These are phyloP conservation scores for Aptenodytes forsteri DNA, from an alignment of 2,113 vertebrate species.

Conservation along the genomic window DNA sequence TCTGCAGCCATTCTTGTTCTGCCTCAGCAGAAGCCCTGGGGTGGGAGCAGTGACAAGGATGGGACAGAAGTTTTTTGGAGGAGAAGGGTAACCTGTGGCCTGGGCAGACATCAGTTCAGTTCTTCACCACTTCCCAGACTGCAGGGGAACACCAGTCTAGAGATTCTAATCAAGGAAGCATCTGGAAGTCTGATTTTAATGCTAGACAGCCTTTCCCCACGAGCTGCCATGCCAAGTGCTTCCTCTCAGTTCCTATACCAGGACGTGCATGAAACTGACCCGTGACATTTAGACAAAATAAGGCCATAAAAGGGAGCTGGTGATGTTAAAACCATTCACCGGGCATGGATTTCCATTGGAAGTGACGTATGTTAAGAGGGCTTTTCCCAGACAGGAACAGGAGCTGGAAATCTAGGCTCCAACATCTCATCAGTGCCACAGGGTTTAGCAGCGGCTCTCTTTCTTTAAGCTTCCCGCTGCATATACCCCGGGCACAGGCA, in stretches of 20 bases:
- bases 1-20: accelerated
- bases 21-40: not conserved
- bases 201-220: not conserved
- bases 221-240: not conserved
- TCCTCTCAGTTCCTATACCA: not conserved
- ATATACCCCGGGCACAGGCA: not conserved
- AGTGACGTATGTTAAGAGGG: not conserved
- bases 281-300: not conserved
- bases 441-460: not conserved
- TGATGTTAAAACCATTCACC: not conserved
- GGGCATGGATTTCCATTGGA: not conserved
- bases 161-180: conserved; percentile 39
- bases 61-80: not conserved
- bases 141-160: not conserved
- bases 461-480: not conserved
- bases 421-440: not conserved
- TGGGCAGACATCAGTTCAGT: not conserved
- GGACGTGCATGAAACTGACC: not conserved
- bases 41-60: not conserved
- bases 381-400: not conserved
- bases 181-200: not conserved
- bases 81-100: not conserved
- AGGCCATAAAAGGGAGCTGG: not conserved
- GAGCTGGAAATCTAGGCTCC: not conserved
- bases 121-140: not conserved